These are phyloP conservation scores for Holocentrus rufus DNA, from an alignment of 2,797 vertebrate species.

Conservation along the genomic window DNA sequence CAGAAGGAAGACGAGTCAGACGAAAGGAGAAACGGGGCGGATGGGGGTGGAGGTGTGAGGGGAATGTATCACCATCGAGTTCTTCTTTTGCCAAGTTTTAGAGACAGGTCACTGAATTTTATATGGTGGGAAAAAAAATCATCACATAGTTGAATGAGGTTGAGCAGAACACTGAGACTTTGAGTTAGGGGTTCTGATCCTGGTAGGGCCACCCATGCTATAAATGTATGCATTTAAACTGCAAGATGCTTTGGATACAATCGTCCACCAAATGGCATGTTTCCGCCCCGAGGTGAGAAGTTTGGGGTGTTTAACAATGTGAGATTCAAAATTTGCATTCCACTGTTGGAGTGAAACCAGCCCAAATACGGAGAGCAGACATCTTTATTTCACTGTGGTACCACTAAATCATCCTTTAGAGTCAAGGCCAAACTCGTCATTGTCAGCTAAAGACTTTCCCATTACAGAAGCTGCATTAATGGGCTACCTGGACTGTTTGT, in stretches of 20 bases:
- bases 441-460: conserved; percentile 31
- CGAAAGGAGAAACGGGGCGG: conserved; percentile 19
- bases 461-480: conserved; percentile 42
- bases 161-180: not conserved
- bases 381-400: conserved; percentile 46
- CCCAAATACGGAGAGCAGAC: not conserved
- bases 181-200: not conserved
- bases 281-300: not conserved
- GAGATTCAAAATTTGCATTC: conserved; percentile 30
- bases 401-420: conserved; percentile 48
- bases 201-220: not conserved
- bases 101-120: not conserved
- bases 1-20: conserved; percentile 13
- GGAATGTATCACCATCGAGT: not conserved
- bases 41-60: conserved; percentile 14
- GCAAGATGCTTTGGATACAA: conserved; percentile 4
- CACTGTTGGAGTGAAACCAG: not conserved
- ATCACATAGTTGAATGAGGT: not conserved
- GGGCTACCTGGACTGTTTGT: conserved; percentile 29
- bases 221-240: not conserved
- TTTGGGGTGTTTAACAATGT: conserved; percentile 7
- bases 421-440: conserved; percentile 25
- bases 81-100: not conserved
- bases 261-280: not conserved
- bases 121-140: not conserved